Evolutionary conservation across 1,140 invertebrate species (phyloP).

Genomic region (Aphelenchoides fujianensis): DNA sequence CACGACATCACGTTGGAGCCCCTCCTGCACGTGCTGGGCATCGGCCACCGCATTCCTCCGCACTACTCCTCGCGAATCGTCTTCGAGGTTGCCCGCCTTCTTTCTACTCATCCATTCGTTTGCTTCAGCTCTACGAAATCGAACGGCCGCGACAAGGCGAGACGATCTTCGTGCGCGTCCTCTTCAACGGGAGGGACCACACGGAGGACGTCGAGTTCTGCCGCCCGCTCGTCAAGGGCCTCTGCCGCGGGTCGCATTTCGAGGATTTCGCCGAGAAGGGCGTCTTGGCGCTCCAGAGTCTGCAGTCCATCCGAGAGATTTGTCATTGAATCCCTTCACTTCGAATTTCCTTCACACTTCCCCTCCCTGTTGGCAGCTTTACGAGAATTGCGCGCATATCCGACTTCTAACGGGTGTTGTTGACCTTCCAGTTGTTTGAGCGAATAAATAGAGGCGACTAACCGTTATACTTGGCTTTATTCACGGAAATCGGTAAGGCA

Average conservation of each 20-base stretch:
- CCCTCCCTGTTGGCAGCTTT: neutral
- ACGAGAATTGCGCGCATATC: neutral
- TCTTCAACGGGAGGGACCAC: conserved; percentile 32
- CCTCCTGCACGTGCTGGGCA: conserved; percentile 25
- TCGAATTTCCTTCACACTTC: neutral
- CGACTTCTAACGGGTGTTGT: no score
- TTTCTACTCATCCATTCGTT: conserved; percentile 1
- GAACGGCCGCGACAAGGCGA: conserved; percentile 8
- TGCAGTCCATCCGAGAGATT: neutral
- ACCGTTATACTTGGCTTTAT: no score
- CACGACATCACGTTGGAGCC: conserved; percentile 38
- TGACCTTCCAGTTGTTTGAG: no score
- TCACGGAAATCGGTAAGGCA: no score
- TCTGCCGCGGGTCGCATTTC: conserved; percentile 21
- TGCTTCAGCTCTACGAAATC: conserved; percentile 21
- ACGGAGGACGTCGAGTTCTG: conserved; percentile 27
- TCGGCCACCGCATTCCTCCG: conserved; percentile 22
- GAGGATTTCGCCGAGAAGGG: conserved; percentile 26
- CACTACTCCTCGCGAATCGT: conserved; percentile 36
- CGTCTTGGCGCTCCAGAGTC: neutral
- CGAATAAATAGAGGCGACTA: no score
- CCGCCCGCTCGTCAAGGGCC: conserved; percentile 5
- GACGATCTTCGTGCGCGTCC: conserved; percentile 22
- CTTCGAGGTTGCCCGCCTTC: conserved; percentile 26
- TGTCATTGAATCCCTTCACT: conserved; percentile 12